phyloP scores from a whole-genome alignment of 2,888 invertebrate species.

The Acanthacorydalis orientalis region DNA sequence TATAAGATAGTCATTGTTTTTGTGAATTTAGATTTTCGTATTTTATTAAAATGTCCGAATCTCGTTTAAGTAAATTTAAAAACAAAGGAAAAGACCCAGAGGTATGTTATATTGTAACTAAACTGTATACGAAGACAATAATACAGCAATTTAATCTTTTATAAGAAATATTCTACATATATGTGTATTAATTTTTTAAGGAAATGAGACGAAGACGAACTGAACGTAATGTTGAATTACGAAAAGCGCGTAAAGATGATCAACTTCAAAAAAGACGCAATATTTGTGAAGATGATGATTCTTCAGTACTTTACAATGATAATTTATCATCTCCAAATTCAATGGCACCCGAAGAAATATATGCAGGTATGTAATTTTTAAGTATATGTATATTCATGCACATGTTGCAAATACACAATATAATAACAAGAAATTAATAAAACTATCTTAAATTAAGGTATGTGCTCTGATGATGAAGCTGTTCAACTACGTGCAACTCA shows the following conservation, averaged over 20 bases:
- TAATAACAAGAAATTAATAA: constrained; percentile 1
- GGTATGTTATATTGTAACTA: constrained; percentile 27
- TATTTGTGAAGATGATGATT: constrained; percentile 34
- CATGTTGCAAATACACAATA: not conserved
- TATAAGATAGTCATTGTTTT: too few species aligned
- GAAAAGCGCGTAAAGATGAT: constrained; percentile 88
- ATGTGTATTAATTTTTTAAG: constrained; percentile 25
- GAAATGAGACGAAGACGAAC: constrained; percentile 78
- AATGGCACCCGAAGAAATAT: constrained; percentile 54
- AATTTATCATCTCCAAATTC: constrained; percentile 25
- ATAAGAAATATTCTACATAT: too few species aligned
- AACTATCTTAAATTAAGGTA: constrained; percentile 26
- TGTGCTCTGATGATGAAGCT: constrained; percentile 45
- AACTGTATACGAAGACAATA: constrained; percentile 1
- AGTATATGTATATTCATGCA: not conserved
- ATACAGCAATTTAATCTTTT: constrained; percentile 5
- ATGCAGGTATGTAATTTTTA: constrained; percentile 30
- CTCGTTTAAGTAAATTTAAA: constrained; percentile 57
- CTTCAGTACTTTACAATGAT: constrained; percentile 32
- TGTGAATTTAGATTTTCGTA: too few species aligned
- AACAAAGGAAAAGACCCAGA: constrained; percentile 58
- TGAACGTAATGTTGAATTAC: constrained; percentile 76
- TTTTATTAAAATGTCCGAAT: constrained; percentile 38
- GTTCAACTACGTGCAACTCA: constrained; percentile 56
- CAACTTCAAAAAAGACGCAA: constrained; percentile 76